Evolutionary conservation across 2,797 vertebrate species (phyloP), one percentile per base, ranked within the genome.

Genomic region (Poliocrania exsul): DNA sequence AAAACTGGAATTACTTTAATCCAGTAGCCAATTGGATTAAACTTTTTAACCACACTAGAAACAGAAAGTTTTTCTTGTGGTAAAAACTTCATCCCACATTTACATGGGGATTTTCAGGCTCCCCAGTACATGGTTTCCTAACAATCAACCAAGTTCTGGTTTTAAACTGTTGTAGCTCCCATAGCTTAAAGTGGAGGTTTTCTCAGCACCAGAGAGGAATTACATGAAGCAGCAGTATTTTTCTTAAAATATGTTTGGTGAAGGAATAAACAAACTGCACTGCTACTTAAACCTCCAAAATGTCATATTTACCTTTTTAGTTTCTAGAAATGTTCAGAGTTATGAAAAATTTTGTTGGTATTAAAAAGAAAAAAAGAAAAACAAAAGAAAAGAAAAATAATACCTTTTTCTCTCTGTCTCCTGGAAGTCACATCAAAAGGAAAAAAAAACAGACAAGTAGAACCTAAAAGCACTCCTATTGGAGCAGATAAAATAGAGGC

Each of bases 331-430:
- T 31, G n/a, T 44, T 71, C 37, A 62, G 15, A 21, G 10, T 58
- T 67, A 70, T 3, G 20, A 73, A 87, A 82, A 69, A 44, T 6
- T 14, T 47, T 19, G 11, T 5, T 35, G 16, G 6, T 64, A 16
- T 37, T 13, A 3, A 14, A 38, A 8, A 10, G 10, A 44, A 23
- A 20, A 15, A 4, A 8, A 16, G 25, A 7, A 4, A 4, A n/a
- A n/a, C n/a, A n/a, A 42, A 11, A 5, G 16, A 47, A 12, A 23
- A 20, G 2, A 56, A 56, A 44, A 77, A 44, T 1, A 93, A 92
- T 87, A 96, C 94, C 93, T 97, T 77, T 73, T 87, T 86, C 66
- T 89, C 26, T 84, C 44, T 56, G 44, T 78, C 79, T 92, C 81
- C 92, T 66, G 64, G 69, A 81, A 67, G 35, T 78, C 81, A 91